These are phyloP conservation scores for Entomyzon cyanotis DNA, from an alignment of 2,113 vertebrate genomes.

Conservation along the genomic window DNA sequence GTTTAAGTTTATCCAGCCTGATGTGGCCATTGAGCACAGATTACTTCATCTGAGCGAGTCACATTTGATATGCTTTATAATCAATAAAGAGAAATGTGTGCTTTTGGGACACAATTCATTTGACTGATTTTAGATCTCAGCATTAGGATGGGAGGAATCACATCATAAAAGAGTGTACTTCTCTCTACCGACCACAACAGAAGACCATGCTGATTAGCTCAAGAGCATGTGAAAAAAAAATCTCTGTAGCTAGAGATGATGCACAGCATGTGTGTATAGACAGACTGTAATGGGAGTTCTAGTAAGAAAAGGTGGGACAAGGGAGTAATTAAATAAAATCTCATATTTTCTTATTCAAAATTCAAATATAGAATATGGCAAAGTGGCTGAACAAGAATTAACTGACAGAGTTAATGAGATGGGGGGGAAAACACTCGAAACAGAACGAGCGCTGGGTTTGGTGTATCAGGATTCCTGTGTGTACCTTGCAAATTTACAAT, in stretches of 20 bases:
- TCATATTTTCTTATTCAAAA: constrained; percentile 38
- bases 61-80: constrained; percentile 20
- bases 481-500: constrained; percentile 42
- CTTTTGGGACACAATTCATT: constrained; percentile 5
- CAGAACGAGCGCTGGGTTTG: neutral
- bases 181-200: neutral
- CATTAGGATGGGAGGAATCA: neutral
- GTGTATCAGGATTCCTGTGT: constrained; percentile 27
- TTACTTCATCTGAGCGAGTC: neutral
- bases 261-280: neutral
- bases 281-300: constrained; percentile 21
- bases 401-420: constrained; percentile 44
- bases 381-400: constrained; percentile 42
- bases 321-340: constrained; percentile 44
- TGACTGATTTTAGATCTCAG: neutral
- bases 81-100: neutral
- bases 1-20: neutral
- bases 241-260: neutral
- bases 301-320: neutral
- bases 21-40: neutral
- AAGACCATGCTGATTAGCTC: neutral
- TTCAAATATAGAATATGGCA: constrained; percentile 30
- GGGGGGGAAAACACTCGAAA: neutral
- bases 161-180: neutral
- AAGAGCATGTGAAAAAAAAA: neutral